Percentiles rank a stretch among this genome's conserved stretches.
Conservation (phyloP, 2,797 vertebrate genomes). For the Peromyscus melanophrys region DNA sequence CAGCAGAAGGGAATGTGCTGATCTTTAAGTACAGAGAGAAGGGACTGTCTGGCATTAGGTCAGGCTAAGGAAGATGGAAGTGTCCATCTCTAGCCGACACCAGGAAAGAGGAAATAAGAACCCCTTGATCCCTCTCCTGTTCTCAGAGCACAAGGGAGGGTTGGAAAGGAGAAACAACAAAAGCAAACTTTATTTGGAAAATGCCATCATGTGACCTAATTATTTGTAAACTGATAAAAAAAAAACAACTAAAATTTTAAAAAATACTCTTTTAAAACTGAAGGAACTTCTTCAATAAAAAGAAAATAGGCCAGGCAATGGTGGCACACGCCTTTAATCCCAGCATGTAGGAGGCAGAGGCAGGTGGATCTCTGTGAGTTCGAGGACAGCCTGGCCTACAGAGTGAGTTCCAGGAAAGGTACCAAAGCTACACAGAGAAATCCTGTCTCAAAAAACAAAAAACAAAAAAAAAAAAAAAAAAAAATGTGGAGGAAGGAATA, state of each 20-base stretch:
- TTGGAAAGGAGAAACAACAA: neutral
- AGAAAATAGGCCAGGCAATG: neutral
- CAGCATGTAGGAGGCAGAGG: too few species aligned
- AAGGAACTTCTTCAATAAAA: conserved; percentile 46
- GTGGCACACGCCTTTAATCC: too few species aligned
- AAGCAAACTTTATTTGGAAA: neutral
- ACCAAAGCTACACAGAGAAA: too few species aligned
- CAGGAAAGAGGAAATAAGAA: neutral
- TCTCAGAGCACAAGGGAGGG: neutral
- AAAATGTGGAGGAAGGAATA: neutral
- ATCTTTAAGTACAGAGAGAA: neutral
- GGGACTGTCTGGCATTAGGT: neutral
- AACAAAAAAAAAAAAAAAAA: neutral
- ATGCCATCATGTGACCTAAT: neutral
- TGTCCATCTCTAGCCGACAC: neutral
- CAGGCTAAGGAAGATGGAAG: neutral
- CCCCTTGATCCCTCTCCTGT: neutral
- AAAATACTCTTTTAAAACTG: neutral
- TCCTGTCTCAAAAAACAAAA: too few species aligned
- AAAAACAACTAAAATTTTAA: neutral
- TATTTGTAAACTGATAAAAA: neutral
- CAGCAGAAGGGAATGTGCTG: too few species aligned
- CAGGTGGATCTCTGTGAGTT: too few species aligned
- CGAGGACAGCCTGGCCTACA: too few species aligned
- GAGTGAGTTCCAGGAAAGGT: too few species aligned